Evolutionary conservation across 2,888 invertebrate genomes (phyloP).

Genomic region (Orchestes rusci): DNA sequence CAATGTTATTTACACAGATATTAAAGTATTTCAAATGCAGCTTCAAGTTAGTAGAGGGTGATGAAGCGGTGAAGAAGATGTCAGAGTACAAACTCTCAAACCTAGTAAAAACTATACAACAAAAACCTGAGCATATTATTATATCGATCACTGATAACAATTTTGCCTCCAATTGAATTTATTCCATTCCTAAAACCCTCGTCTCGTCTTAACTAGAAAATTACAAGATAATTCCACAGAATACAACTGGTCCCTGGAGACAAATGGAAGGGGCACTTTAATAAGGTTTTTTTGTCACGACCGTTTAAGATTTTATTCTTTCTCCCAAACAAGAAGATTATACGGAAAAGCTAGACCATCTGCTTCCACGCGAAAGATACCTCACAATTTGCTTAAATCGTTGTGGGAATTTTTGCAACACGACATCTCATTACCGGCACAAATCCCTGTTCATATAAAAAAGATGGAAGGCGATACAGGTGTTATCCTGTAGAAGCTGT

Average conservation of each 20-base stretch:
- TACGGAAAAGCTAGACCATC: constrained; percentile 15
- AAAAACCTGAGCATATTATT: too few species aligned
- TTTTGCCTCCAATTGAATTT: too few species aligned
- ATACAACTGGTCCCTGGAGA: constrained; percentile 20
- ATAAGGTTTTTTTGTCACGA: constrained; percentile 24
- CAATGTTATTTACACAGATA: too few species aligned
- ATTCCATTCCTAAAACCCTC: too few species aligned
- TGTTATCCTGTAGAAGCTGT: too few species aligned
- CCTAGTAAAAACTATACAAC: too few species aligned
- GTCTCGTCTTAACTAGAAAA: constrained; percentile 21
- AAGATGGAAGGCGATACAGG: constrained; percentile 6
- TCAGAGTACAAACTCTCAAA: too few species aligned
- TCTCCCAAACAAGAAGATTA: constrained; percentile 24
- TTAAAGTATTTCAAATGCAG: too few species aligned
- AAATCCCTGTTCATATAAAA: constrained; percentile 19
- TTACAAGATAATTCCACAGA: constrained; percentile 22
- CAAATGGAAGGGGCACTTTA: constrained; percentile 19
- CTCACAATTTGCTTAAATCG: constrained; percentile 25
- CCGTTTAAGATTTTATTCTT: constrained; percentile 19
- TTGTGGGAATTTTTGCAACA: constrained; percentile 23
- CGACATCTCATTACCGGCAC: constrained; percentile 21
- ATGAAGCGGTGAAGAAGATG: too few species aligned
- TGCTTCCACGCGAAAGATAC: constrained; percentile 20
- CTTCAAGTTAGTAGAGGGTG: too few species aligned
- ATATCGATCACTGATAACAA: too few species aligned